Evolutionary conservation across 2,888 invertebrate species (phyloP), one percentile per base, ranked within the genome.

Genomic region (Melangyna quadrimaculata): DNA sequence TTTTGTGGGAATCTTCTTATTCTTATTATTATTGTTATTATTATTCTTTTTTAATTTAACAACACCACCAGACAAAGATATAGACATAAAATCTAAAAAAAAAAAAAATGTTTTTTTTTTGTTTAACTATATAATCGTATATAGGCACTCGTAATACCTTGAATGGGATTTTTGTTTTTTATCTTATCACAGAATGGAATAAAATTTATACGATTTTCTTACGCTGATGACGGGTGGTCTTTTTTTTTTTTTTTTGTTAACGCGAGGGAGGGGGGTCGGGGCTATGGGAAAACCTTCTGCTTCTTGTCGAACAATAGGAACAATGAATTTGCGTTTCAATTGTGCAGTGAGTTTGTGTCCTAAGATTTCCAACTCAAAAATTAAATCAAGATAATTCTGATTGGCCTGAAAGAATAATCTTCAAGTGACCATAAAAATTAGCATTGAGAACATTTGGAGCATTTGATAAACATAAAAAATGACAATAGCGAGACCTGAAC

Each of bases 41-140:
- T 24, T 43, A 3, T 63, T 43, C 22, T 19, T 22, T 67, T 29
- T 17, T 12, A 12, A 37, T 61, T 37, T 40, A 45, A 45, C 51
- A 67, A 51, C 14, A 67, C n/a, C 24, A 17, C 7, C 40, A 45
- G 17, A 22, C 48, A 51, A n/a, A 35, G 29, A 80, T 75, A 29
- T 22, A 75, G 53, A 57, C 61, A 73, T 83, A 55, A 55, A 72
- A n/a, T n/a, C n/a, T n/a, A 19, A 19, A 77, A 9, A 9, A 8
- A 17, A 8, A 65, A 24, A 59, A 61, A 67, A 67, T 57, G n/a
- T 73, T 67, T 45, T 45, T 80, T 84, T 79, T 79, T 84, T 79
- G 65, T 75, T 71, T n/a, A n/a, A n/a, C n/a, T n/a, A n/a, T n/a
- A n/a, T n/a, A n/a, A n/a, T n/a, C n/a, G n/a, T n/a, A 59, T 71